Evolutionary conservation across 1,140 invertebrate genomes (phyloP), one percentile per base, ranked within the genome.

Genomic region (Uloborus diversus): DNA sequence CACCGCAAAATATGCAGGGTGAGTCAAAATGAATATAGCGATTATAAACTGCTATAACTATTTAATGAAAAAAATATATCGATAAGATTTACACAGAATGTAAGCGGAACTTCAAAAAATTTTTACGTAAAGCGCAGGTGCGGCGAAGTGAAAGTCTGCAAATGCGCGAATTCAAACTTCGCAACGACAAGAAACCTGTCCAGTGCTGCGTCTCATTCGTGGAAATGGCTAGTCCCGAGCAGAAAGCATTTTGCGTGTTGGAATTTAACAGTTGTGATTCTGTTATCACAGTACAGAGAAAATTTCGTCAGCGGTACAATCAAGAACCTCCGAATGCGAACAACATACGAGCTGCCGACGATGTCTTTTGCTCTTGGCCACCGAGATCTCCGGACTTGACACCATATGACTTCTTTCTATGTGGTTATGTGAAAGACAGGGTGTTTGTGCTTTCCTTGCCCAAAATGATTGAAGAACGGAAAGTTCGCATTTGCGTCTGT

Each of bases 181-280:
- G n/a, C n/a, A n/a, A n/a, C n/a, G n/a, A n/a, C n/a, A n/a, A n/a
- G n/a, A n/a, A n/a, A n/a, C n/a, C n/a, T n/a, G n/a, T n/a, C n/a
- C n/a, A n/a, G n/a, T n/a, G n/a, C n/a, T n/a, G n/a, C n/a, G n/a
- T n/a, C n/a, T n/a, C n/a, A n/a, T n/a, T n/a, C n/a, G 37, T 42
- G 37, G 17, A 42, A 42, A 42, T 42, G 37, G 37, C 37, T 7
- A 9, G 17, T 42, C 37, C 37, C 37, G 17, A 9, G 7, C 37
- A 42, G 37, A 42, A 42, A 20, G 17, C 59, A 62, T 62, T 62
- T n/a, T 62, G 59, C 20, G 30, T 62, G 59, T 62, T 33, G 35
- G 28, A 62, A 62, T 62, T 62, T 62, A 33, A 62, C 5, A 33
- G 35, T 11, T 62, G 30, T 33, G 4, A 17, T 62, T 62, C 30